Evolutionary conservation across 2,888 invertebrate species (phyloP).

Genomic region (Callyntrura guangdongensis): DNA sequence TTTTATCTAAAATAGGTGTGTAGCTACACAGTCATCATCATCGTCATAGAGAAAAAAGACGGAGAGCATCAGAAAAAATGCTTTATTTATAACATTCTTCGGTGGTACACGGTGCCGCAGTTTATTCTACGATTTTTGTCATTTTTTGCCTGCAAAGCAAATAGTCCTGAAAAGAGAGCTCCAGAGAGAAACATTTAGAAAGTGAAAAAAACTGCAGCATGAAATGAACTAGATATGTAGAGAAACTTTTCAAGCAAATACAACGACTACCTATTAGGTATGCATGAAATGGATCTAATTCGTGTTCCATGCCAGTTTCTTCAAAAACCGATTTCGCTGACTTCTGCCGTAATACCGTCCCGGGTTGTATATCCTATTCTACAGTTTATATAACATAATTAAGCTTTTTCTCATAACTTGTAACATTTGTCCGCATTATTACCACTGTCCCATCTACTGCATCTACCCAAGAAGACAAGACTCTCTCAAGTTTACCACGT

Average conservation of each 20-base stretch:
- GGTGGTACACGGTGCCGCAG: too few relatives aligned
- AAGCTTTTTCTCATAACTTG: too few relatives aligned
- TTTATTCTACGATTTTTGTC: slow-evolving; percentile 11
- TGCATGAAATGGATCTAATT: slow-evolving; percentile 17
- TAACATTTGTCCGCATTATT: too few relatives aligned
- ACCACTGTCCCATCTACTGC: too few relatives aligned
- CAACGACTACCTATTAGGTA: not conserved
- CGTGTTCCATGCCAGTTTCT: not conserved
- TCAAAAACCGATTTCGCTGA: not conserved
- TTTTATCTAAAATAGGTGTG: too few relatives aligned
- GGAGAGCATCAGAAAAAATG: too few relatives aligned
- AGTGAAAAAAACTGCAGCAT: not conserved
- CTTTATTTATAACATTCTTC: too few relatives aligned
- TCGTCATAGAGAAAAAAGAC: too few relatives aligned
- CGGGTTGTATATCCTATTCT: not conserved
- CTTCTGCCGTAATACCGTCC: not conserved
- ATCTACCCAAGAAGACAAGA: not conserved
- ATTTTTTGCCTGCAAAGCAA: not conserved
- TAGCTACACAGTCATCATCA: too few relatives aligned
- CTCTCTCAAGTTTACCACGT: not conserved
- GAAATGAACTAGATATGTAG: not conserved
- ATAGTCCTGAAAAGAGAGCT: not conserved
- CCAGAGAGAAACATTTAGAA: not conserved
- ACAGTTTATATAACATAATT: not conserved
- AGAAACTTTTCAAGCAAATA: not conserved